Conservation (phyloP, 1,140 invertebrate species). For the Drosophila nigrodunni region DNA sequence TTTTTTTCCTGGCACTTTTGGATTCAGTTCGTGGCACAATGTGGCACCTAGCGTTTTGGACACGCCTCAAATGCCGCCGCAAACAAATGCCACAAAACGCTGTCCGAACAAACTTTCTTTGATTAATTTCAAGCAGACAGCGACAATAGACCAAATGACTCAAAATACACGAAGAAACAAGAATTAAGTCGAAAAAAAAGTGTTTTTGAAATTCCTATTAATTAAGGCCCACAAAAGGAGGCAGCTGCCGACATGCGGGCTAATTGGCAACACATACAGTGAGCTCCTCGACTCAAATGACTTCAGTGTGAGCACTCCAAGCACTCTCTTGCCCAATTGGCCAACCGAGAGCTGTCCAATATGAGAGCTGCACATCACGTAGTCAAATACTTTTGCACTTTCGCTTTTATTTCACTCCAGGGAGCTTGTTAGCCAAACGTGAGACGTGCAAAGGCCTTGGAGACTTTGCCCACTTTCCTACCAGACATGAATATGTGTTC, state of each 20-base stretch:
- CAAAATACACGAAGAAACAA: conserved; percentile 18
- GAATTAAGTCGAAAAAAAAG: no score
- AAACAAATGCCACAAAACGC: conserved; percentile 19
- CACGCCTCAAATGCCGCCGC: conserved; percentile 42
- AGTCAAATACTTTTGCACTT: conserved; percentile 72
- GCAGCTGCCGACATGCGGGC: conserved; percentile 15
- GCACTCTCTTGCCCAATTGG: conserved; percentile 8
- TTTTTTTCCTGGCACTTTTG: background rate
- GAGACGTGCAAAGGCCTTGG: conserved; percentile 49
- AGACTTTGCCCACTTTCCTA: conserved; percentile 9
- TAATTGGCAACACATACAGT: conserved; percentile 56
- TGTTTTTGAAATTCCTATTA: conserved; percentile 13
- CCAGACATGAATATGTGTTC: conserved; percentile 21
- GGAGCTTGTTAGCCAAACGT: conserved; percentile 79
- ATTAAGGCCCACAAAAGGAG: conserved; percentile 3
- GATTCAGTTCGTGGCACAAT: conserved; percentile 29
- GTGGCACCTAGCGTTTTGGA: conserved; percentile 46
- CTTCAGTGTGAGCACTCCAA: background rate
- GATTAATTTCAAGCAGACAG: conserved; percentile 77
- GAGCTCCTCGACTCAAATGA: conserved; percentile 18
- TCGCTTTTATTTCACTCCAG: conserved; percentile 77
- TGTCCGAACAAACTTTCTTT: conserved; percentile 43
- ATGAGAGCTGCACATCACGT: conserved; percentile 64
- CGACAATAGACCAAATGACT: conserved; percentile 74
- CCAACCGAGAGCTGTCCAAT: conserved; percentile 5